Percentiles rank a stretch among this genome's conserved stretches.
Conservation (phyloP, 2,888 invertebrate genomes). For the Bimastos eiseni region DNA sequence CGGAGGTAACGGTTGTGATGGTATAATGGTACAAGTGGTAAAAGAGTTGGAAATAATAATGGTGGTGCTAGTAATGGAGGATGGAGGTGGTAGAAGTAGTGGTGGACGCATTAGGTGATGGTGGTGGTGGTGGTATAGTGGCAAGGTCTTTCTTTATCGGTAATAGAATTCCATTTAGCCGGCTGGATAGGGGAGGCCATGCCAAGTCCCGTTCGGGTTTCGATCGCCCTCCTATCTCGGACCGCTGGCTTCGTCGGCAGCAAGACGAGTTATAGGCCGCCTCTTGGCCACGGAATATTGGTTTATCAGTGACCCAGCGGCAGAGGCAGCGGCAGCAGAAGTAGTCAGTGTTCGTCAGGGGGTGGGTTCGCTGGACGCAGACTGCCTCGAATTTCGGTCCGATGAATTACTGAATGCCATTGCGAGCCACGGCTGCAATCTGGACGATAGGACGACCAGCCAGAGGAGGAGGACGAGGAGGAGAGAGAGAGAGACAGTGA, state of each 20-base stretch:
- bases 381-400: background rate
- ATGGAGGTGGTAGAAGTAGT: background rate
- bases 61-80: too few species aligned
- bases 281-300: background rate
- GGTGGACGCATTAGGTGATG: background rate
- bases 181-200: background rate
- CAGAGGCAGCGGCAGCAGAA: too few species aligned
- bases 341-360: background rate
- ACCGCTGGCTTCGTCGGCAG: background rate
- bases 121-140: background rate
- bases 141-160: background rate
- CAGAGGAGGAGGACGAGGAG: too few species aligned
- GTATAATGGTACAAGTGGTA: background rate
- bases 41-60: background rate
- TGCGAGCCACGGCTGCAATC: background rate
- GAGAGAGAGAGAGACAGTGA: too few species aligned
- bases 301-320: background rate
- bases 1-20: background rate
- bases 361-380: background rate
- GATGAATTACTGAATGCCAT: background rate
- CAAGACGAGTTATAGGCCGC: background rate
- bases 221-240: background rate
- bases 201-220: background rate
- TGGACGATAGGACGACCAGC: too few species aligned
- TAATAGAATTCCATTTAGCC: background rate